Conservation (phyloP, 1,140 invertebrate genomes). For the Sinella curviseta region DNA sequence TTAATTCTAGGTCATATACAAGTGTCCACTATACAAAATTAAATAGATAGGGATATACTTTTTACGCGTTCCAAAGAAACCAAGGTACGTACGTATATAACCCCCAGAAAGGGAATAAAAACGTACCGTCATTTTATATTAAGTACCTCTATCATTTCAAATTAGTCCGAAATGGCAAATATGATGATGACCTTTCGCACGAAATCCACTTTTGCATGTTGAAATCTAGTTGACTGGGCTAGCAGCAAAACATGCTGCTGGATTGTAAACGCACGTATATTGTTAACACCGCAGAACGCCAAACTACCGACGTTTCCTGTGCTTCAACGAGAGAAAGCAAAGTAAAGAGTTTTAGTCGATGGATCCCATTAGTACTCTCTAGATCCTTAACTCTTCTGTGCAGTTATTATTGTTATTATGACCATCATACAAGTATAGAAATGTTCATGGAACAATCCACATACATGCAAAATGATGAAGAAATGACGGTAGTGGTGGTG, state of each 20-base stretch:
- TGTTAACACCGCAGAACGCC: too few relatives aligned
- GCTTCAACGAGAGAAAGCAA: neutral
- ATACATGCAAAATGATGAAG: too few relatives aligned
- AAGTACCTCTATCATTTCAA: conserved; percentile 16
- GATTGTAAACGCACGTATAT: too few relatives aligned
- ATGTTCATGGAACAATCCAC: neutral
- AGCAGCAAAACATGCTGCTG: too few relatives aligned
- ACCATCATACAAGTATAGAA: neutral
- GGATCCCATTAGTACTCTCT: conserved; percentile 11
- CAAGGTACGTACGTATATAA: neutral
- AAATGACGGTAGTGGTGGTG: too few relatives aligned
- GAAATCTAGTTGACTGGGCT: neutral
- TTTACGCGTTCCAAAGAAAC: neutral
- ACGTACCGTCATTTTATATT: neutral
- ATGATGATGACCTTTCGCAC: conserved; percentile 22
- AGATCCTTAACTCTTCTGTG: neutral
- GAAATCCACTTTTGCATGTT: neutral
- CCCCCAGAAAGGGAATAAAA: neutral
- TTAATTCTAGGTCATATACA: neutral
- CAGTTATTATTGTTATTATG: conserved; percentile 1
- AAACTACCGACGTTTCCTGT: too few relatives aligned
- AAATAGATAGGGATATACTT: too few relatives aligned
- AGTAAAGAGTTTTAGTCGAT: neutral
- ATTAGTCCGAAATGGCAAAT: conserved; percentile 17
- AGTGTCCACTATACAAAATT: too few relatives aligned